A percentile compares a stretch with the other conserved stretches of the same genome.
These are phyloP conservation scores for Eucera pruinosa DNA, from an alignment of 2,888 invertebrate genomes.

Conservation along the genomic window DNA sequence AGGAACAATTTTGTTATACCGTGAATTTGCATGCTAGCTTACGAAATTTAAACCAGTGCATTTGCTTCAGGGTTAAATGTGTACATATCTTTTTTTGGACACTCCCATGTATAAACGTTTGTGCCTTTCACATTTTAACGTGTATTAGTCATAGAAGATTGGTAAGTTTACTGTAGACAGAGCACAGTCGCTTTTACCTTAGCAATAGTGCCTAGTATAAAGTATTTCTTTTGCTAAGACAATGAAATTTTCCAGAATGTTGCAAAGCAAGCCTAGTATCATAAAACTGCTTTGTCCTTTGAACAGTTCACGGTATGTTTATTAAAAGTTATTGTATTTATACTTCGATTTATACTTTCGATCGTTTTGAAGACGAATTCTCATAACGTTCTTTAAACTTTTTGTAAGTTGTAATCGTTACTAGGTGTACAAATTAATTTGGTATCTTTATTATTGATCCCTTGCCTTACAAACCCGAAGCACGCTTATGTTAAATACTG, in stretches of 20 bases:
- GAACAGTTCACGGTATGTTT: too few relatives aligned
- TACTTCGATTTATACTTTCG: too few relatives aligned
- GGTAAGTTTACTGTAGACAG: background rate
- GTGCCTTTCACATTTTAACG: slow-evolving; percentile 49
- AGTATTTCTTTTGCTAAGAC: background rate
- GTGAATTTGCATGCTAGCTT: background rate
- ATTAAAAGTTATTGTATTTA: too few relatives aligned
- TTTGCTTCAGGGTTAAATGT: background rate
- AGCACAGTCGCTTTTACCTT: background rate
- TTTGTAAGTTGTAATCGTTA: too few relatives aligned
- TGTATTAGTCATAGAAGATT: slow-evolving; percentile 38
- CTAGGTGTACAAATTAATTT: too few relatives aligned
- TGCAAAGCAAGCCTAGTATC: background rate
- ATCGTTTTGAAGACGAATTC: too few relatives aligned
- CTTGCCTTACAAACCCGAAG: too few relatives aligned
- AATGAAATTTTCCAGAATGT: background rate
- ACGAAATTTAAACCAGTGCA: slow-evolving; percentile 1
- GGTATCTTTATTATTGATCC: too few relatives aligned
- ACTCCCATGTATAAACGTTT: slow-evolving; percentile 18
- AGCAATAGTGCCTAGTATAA: background rate
- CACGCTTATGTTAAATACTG: too few relatives aligned
- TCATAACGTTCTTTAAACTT: too few relatives aligned
- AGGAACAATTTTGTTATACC: background rate
- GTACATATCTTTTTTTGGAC: slow-evolving; percentile 22
- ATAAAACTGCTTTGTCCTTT: too few relatives aligned